A percentile compares a stretch with the other conserved stretches of the same genome.
Evolutionary conservation across 1,140 invertebrate species (phyloP).

Genomic region (Drosophila nikananu): DNA sequence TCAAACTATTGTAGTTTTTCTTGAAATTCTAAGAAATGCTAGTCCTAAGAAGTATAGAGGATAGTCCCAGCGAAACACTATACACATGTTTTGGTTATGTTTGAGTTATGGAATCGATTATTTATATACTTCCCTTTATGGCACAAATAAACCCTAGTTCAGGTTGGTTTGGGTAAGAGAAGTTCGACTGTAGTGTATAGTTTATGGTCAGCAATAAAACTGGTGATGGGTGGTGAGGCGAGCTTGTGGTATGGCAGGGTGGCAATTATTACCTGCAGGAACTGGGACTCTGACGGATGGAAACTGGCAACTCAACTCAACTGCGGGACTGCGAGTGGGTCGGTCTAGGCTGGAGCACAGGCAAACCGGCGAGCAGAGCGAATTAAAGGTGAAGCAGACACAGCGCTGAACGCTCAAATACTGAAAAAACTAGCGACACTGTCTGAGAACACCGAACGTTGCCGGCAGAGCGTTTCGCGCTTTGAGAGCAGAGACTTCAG

Average conservation of each 20-base stretch:
- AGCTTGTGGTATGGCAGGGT: not conserved
- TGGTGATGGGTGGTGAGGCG: not conserved
- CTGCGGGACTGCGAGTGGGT: not conserved
- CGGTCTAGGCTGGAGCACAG: slow-evolving; percentile 6
- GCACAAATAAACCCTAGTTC: slow-evolving; percentile 11
- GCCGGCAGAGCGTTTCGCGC: slow-evolving; percentile 22
- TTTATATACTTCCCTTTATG: slow-evolving; percentile 4
- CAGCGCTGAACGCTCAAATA: slow-evolving; percentile 66
- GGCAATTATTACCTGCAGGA: slow-evolving; percentile 20
- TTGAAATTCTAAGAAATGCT: not conserved
- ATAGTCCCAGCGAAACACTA: not conserved
- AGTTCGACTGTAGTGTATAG: not conserved
- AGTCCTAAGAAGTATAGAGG: not conserved
- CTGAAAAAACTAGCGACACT: slow-evolving; percentile 55
- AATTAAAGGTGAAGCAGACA: slow-evolving; percentile 47
- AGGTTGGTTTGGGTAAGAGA: not conserved
- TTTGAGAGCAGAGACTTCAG: slow-evolving; percentile 9
- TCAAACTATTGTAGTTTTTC: not conserved
- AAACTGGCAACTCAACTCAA: slow-evolving; percentile 4
- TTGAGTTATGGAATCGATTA: slow-evolving; percentile 9
- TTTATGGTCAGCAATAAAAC: slow-evolving; percentile 15
- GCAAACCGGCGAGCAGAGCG: slow-evolving; percentile 19
- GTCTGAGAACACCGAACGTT: slow-evolving; percentile 35
- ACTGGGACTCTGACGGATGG: slow-evolving; percentile 1
- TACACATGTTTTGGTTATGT: not conserved